phyloP scores from a whole-genome alignment of 2,113 vertebrate genomes.

The Dinomys branickii region DNA sequence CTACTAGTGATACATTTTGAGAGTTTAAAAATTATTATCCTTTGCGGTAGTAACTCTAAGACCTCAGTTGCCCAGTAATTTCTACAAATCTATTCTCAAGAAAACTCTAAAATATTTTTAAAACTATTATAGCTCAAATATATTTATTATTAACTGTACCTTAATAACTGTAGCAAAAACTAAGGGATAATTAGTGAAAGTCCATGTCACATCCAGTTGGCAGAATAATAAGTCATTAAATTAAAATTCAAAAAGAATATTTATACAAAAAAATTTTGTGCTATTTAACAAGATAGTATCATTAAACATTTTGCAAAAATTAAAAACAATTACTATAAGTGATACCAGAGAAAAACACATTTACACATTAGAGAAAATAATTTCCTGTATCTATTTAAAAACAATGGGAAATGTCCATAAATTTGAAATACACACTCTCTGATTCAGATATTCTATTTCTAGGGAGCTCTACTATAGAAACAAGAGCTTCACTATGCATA shows the following conservation, averaged over 20 bases:
- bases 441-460: background rate
- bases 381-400: background rate
- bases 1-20: background rate
- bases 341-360: background rate
- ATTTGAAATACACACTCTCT: background rate
- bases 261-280: background rate
- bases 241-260: background rate
- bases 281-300: background rate
- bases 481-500: background rate
- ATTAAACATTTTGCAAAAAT: slow-evolving; percentile 1
- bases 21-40: background rate
- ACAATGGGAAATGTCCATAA: slow-evolving; percentile 37
- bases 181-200: slow-evolving; percentile 7
- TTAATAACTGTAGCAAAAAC: background rate
- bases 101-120: background rate
- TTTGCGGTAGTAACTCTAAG: background rate
- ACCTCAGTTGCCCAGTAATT: background rate
- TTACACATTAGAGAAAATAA: background rate
- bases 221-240: background rate
- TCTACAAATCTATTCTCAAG: background rate
- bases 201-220: background rate
- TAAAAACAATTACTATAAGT: background rate
- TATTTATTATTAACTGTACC: slow-evolving; percentile 5
- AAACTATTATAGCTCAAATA: background rate
- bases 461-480: background rate